phyloP scores from a whole-genome alignment of 1,140 invertebrate species.

The Drosophila pachea region DNA sequence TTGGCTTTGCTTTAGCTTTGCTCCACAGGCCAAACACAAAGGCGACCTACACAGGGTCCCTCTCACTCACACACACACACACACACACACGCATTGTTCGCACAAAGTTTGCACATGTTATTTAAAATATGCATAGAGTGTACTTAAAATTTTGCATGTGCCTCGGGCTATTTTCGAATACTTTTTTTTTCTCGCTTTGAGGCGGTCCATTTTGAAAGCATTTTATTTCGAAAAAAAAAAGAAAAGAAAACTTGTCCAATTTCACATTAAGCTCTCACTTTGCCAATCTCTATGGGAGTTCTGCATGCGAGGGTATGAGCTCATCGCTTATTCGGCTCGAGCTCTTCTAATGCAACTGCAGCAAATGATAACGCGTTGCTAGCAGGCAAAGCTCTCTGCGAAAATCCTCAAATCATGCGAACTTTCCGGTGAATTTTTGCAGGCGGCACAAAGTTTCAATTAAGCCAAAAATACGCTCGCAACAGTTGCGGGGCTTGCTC shows the following conservation, averaged over 20 bases:
- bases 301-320: constrained; percentile 7
- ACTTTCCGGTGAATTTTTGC: constrained; percentile 5
- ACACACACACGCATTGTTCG: constrained; percentile 17
- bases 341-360: neutral
- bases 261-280: neutral
- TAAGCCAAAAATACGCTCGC: no score
- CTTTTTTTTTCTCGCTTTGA: constrained; percentile 1
- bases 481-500: no score
- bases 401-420: constrained; percentile 5
- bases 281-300: constrained; percentile 1
- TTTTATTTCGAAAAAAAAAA: no score
- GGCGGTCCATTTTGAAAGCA: no score
- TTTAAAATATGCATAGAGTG: constrained; percentile 70
- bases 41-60: constrained; percentile 32
- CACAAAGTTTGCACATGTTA: constrained; percentile 48
- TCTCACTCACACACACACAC: constrained; percentile 16
- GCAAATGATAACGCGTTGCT: neutral
- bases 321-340: no score
- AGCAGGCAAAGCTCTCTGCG: no score
- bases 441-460: constrained; percentile 15
- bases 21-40: constrained; percentile 42
- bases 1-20: neutral
- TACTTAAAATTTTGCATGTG: constrained; percentile 54
- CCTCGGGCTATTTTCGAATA: constrained; percentile 21
- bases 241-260: no score